phyloP scores from a whole-genome alignment of 1,140 invertebrate species.

The Cyphomyrmex costatus region DNA sequence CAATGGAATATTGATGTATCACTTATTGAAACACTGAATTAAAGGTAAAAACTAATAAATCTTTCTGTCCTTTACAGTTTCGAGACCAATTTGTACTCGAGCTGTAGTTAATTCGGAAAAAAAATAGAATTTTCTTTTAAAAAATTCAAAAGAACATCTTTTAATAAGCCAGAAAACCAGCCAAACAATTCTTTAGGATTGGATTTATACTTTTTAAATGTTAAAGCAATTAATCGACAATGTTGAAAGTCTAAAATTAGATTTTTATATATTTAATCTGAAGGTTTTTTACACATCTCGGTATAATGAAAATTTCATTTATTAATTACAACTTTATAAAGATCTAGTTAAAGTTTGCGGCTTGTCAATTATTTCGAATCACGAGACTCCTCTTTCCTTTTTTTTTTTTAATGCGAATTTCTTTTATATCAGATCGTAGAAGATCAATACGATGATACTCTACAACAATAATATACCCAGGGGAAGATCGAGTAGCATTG shows the following conservation, averaged over 20 bases:
- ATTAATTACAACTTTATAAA: not conserved
- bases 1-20: not conserved
- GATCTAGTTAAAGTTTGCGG: not conserved
- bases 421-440: not conserved
- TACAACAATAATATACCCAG: not conserved
- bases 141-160: not conserved
- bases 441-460: conserved; percentile 4
- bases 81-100: not conserved
- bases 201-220: not conserved
- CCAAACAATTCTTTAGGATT: not conserved
- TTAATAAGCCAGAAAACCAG: not conserved
- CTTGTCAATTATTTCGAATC: not conserved
- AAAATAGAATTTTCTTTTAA: not conserved
- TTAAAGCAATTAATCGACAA: not conserved
- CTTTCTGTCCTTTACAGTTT: not conserved
- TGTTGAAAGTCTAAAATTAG: not conserved
- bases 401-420: not conserved
- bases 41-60: not conserved
- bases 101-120: not conserved
- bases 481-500: too few species aligned
- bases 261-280: not conserved
- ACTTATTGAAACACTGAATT: not conserved
- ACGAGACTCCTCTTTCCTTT: not conserved
- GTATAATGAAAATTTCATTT: not conserved
- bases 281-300: not conserved